Percentiles rank a stretch among this genome's conserved stretches.
Conservation (phyloP, 2,113 vertebrate genomes). For the Prinia subflava region DNA sequence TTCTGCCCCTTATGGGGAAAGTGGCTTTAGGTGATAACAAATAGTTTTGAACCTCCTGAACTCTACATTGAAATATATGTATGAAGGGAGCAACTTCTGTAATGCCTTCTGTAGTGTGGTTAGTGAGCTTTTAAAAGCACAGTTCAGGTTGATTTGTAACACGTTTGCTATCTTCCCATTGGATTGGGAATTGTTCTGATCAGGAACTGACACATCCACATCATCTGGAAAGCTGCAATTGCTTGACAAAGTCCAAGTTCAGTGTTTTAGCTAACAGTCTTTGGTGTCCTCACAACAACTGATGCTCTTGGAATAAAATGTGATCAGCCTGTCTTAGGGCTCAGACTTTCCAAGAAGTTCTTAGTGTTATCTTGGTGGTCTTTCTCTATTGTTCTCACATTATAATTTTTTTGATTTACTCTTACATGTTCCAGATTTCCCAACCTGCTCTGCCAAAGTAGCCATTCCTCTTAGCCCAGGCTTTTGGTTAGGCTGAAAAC, state of each 20-base stretch:
- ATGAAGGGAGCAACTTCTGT: not conserved
- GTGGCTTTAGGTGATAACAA: not conserved
- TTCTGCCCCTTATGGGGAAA: not conserved
- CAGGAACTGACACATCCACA: not conserved
- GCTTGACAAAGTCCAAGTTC: not conserved
- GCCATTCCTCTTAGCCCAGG: not conserved
- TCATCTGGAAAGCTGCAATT: not conserved
- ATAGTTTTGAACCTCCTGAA: not conserved
- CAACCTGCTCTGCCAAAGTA: not conserved
- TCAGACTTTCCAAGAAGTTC: not conserved
- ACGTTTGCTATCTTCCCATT: fast-evolving
- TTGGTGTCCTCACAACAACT: not conserved
- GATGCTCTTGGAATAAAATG: not conserved
- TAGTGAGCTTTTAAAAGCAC: not conserved
- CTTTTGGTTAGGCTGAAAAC: not conserved
- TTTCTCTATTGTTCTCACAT: not conserved
- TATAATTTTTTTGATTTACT: not conserved
- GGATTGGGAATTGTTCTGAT: not conserved
- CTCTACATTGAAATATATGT: not conserved
- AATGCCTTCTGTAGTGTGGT: not conserved
- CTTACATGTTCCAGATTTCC: fast-evolving
- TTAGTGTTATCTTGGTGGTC: not conserved
- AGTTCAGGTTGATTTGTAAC: not conserved
- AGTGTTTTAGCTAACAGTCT: not conserved
- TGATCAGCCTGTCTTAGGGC: not conserved